Percentiles rank a stretch among this genome's conserved stretches.
phyloP scores from a whole-genome alignment of 2,113 vertebrate species.

The Chaetodon trifascialis region DNA sequence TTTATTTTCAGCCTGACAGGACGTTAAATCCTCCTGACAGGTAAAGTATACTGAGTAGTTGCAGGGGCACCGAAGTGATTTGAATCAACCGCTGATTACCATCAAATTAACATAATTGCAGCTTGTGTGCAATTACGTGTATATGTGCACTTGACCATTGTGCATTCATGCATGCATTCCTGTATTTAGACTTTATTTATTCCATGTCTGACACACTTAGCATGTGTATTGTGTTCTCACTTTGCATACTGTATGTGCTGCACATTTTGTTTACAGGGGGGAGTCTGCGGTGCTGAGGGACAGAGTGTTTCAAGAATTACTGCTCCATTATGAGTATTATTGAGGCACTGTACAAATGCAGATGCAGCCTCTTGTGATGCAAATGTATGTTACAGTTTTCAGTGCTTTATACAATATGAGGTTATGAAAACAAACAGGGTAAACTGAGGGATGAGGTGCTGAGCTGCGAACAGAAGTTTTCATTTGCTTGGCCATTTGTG shows the following conservation, averaged over 20 bases:
- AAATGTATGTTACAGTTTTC: neutral
- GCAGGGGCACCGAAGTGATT: slow-evolving; percentile 14
- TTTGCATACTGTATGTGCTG: neutral
- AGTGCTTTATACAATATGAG: neutral
- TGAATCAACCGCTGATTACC: slow-evolving; percentile 45
- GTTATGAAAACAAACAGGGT: neutral
- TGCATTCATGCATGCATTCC: slow-evolving; percentile 34
- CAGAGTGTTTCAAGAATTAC: neutral
- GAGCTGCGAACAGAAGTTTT: neutral
- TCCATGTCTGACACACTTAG: slow-evolving; percentile 1
- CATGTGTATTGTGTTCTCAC: neutral
- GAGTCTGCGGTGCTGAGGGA: too few relatives aligned
- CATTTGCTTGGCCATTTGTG: neutral
- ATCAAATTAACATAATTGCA: slow-evolving; percentile 47
- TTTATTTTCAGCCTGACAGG: neutral
- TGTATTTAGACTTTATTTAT: slow-evolving; percentile 23
- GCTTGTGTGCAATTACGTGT: slow-evolving; percentile 42
- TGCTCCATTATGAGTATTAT: neutral
- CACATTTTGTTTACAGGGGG: neutral
- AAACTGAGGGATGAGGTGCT: neutral
- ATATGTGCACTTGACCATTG: slow-evolving; percentile 38
- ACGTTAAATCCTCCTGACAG: too few relatives aligned
- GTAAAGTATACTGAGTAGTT: neutral
- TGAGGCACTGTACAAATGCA: neutral
- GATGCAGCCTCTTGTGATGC: neutral